Conservation (phyloP, 1,140 invertebrate species). For the Monochamus saltuarius region DNA sequence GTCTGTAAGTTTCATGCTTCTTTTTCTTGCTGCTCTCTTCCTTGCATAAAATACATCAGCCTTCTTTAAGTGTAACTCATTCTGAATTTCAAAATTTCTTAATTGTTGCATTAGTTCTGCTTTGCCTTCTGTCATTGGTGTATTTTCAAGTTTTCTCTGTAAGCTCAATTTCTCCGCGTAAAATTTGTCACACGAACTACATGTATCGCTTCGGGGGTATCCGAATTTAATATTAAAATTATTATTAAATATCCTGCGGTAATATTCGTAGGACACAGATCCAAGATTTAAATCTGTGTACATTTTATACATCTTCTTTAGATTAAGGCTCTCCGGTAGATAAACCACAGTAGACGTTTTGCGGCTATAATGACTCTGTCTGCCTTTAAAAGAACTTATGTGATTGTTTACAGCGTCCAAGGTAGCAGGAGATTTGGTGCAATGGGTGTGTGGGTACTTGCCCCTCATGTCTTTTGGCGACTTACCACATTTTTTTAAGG, state of each 20-base stretch:
- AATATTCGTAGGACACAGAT: too few species aligned
- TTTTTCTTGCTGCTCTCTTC: conserved; percentile 15
- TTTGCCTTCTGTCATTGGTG: not conserved
- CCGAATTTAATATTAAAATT: too few species aligned
- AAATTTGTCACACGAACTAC: too few species aligned
- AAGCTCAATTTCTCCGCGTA: too few species aligned
- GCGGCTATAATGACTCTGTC: conserved; percentile 23
- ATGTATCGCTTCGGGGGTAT: too few species aligned
- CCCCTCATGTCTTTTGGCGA: conserved; percentile 6
- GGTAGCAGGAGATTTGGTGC: not conserved
- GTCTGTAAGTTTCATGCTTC: conserved; percentile 12
- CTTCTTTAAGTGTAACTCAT: not conserved
- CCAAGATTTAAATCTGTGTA: not conserved
- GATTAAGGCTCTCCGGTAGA: conserved; percentile 22
- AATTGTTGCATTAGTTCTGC: not conserved
- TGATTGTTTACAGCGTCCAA: conserved; percentile 19
- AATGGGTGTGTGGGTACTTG: conserved; percentile 12
- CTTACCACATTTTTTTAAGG: conserved; percentile 3
- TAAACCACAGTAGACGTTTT: conserved; percentile 25
- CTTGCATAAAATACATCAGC: conserved; percentile 13
- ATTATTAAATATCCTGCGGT: too few species aligned
- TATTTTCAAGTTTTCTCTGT: too few species aligned
- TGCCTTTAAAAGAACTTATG: conserved; percentile 7
- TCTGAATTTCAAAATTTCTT: not conserved
- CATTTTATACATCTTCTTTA: conserved; percentile 28